These are phyloP conservation scores for Diadophis punctatus DNA, from an alignment of 2,113 vertebrate species.

Conservation along the genomic window DNA sequence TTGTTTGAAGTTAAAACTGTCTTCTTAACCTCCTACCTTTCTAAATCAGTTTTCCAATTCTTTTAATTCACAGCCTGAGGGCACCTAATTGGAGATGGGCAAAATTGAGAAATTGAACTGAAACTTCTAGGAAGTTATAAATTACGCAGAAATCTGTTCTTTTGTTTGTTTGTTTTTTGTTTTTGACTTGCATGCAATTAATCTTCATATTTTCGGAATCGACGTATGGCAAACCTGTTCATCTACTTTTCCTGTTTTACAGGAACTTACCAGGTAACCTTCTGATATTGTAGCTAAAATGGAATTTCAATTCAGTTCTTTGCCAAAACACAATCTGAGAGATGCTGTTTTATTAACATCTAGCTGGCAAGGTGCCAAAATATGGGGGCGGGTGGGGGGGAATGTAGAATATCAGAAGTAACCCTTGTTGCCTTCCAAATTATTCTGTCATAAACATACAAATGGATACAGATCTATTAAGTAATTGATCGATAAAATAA, in stretches of 20 bases:
- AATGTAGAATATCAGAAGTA: neutral
- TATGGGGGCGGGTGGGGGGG: neutral
- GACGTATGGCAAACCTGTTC: neutral
- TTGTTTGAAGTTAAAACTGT: neutral
- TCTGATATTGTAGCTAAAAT: neutral
- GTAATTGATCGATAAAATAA: neutral
- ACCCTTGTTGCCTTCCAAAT: neutral
- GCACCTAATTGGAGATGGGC: neutral
- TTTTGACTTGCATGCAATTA: neutral
- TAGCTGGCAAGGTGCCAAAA: neutral
- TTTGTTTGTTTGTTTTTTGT: neutral
- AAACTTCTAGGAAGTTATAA: neutral
- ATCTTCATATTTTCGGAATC: neutral
- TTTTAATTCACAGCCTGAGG: neutral
- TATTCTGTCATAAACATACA: neutral
- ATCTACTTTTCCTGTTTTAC: neutral
- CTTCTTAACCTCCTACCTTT: neutral
- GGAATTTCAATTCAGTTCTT: neutral
- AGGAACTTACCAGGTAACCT: neutral
- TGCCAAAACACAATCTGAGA: neutral
- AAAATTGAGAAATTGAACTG: neutral
- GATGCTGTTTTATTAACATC: neutral
- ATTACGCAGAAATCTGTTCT: neutral
- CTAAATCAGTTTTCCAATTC: neutral
- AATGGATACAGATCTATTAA: neutral